These are phyloP conservation scores for Coecobrya sp. DNA, from an alignment of 2,888 invertebrate species.

Conservation along the genomic window DNA sequence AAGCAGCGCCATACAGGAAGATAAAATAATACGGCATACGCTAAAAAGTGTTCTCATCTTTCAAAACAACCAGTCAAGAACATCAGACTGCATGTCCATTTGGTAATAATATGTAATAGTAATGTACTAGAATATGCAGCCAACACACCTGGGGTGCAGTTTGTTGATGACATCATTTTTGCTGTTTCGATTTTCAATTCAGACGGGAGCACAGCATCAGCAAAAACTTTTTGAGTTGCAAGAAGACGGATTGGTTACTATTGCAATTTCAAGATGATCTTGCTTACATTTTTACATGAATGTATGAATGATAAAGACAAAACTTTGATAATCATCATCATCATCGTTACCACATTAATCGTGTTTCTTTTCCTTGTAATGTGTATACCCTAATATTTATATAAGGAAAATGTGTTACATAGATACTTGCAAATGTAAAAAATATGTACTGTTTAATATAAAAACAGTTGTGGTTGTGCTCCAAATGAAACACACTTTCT, in stretches of 20 bases:
- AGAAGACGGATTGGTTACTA: neutral
- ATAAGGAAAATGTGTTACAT: too few species aligned
- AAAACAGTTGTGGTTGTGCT: neutral
- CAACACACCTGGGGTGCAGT: slow-evolving; percentile 58
- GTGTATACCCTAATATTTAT: too few species aligned
- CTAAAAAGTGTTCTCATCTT: neutral
- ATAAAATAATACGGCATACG: neutral
- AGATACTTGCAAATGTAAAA: too few species aligned
- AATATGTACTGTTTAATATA: neutral
- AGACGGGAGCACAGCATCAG: neutral
- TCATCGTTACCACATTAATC: neutral
- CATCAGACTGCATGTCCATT: slow-evolving; percentile 16
- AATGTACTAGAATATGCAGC: neutral
- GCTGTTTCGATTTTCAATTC: slow-evolving; percentile 44
- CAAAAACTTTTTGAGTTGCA: neutral
- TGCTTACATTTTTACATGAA: too few species aligned
- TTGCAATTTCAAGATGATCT: neutral
- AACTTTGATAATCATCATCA: neutral
- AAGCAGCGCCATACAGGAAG: neutral
- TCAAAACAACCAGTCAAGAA: slow-evolving; percentile 20
- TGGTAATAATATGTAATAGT: slow-evolving; percentile 18
- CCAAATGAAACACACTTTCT: slow-evolving; percentile 6
- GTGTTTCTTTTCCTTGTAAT: neutral
- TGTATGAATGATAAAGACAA: neutral
- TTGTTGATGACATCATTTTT: slow-evolving; percentile 50